Evolutionary conservation across 2,113 vertebrate genomes (phyloP), one percentile per base, ranked within the genome.

Genomic region (Tetrao urogallus): DNA sequence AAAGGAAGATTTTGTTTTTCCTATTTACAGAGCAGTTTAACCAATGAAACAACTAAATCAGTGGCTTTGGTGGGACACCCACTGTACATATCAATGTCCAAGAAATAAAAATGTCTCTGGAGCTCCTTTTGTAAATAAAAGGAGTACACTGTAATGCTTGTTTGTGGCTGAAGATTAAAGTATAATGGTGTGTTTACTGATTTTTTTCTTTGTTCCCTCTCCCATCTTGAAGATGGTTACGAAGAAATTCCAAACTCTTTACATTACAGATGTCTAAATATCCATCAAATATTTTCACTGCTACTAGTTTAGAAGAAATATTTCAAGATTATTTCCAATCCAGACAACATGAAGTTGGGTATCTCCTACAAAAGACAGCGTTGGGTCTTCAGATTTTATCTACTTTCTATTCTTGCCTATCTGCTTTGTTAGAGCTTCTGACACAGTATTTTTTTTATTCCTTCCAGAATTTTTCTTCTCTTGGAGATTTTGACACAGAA

Each of bases 1-100:
- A 73, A n/a, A 60, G 36, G 34, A 82, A 67, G 38, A 83, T 89
- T 86, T 89, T 86, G 8, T 12, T 92, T 96, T 82, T 91, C 38
- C 61, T 84, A 36, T 70, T 94, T 89, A 88, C 71, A 81, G 64
- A 76, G 69, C 30, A 79, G 22, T 78, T 74, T 50, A 84, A 56
- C 24, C 25, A 72, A 50, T 0, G 2, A 83, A 25, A 30, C 54
- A 88, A 74, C 28, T 36, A 47, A 78, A 80, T 56, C 36, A 74
- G 11, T 65, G 66, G 42, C 34, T 85, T 93, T 87, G 28, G 28
- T 81, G 75, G 65, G 38, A 56, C 43, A 80, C 8, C 17, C 14
- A 0, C 32, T 72, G 36, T 30, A n/a, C n/a, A 47, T 54, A 73
- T 14, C 4, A 1, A 36, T 34, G 43, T 40, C 50, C 8, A 42